Percentiles rank a stretch among this genome's conserved stretches.
Evolutionary conservation across 2,797 vertebrate genomes (phyloP).

Genomic region (Protonibea diacanthus): DNA sequence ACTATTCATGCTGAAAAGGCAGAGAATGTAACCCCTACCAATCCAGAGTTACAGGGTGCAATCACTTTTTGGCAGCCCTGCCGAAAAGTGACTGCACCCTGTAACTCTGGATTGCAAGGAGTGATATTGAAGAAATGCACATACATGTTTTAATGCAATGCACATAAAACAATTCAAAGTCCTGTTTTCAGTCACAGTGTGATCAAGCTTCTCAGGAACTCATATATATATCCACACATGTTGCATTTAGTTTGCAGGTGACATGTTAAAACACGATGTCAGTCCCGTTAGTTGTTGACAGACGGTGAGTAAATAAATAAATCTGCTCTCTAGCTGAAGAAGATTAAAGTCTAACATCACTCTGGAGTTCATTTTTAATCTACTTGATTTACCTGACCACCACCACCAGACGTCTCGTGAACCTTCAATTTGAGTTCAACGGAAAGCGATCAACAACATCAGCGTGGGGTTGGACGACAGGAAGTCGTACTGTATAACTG

Average conservation of each 20-base stretch:
- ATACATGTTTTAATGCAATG: background rate
- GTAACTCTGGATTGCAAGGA: no score
- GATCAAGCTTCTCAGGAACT: background rate
- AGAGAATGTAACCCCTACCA: no score
- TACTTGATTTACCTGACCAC: constrained; percentile 55
- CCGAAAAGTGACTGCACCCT: no score
- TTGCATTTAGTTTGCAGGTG: background rate
- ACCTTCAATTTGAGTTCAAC: constrained; percentile 78
- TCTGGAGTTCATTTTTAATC: background rate
- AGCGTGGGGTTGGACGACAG: background rate
- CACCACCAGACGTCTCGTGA: constrained; percentile 76
- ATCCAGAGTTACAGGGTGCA: no score
- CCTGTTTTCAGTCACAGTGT: background rate
- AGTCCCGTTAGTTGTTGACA: background rate
- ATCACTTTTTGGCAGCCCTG: no score
- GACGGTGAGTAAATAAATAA: background rate
- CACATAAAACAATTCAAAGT: background rate
- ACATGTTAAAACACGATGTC: background rate
- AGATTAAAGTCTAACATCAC: constrained; percentile 12
- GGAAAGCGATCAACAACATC: constrained; percentile 39
- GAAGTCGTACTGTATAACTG: background rate
- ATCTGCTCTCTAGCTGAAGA: background rate
- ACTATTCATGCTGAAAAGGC: no score
- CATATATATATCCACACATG: background rate
- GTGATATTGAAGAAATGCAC: no score